Percentiles rank a stretch among this genome's conserved stretches.
These are phyloP conservation scores for Megalops cyprinoides DNA, from an alignment of 2,797 vertebrate species.

Conservation along the genomic window DNA sequence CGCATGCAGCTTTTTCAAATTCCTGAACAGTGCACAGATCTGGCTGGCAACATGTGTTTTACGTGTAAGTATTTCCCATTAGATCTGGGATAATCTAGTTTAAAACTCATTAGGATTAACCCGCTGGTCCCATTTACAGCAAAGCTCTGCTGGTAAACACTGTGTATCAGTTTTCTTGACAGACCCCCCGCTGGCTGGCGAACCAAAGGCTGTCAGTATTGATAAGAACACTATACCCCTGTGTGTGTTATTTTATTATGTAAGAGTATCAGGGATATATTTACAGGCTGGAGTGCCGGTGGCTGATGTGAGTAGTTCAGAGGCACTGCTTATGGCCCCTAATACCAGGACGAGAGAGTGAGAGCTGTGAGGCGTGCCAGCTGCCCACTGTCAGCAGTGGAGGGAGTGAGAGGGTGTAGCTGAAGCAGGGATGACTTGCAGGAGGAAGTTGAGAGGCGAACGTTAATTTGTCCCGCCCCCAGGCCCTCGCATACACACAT, in stretches of 20 bases:
- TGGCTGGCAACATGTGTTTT: not conserved
- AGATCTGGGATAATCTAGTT: not conserved
- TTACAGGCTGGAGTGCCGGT: not conserved
- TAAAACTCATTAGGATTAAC: not conserved
- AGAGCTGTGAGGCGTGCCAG: not conserved
- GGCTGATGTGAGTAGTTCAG: not conserved
- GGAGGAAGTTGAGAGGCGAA: not conserved
- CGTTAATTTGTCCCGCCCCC: not conserved
- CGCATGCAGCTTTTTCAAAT: not conserved
- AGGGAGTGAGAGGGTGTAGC: not conserved
- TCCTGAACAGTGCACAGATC: not conserved
- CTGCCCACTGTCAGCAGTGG: not conserved
- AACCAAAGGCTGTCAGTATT: not conserved
- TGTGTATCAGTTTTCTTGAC: not conserved
- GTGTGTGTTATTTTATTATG: not conserved
- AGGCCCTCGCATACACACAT: not conserved
- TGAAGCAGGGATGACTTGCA: not conserved
- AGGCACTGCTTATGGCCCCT: not conserved
- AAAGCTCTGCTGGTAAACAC: not conserved
- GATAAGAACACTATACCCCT: not conserved
- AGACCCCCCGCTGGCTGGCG: not conserved
- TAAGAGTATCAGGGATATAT: not conserved
- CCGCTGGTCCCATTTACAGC: not conserved
- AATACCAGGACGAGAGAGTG: not conserved
- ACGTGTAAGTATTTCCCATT: not conserved